phyloP scores from a whole-genome alignment of 23 tunicate genomes.

The Aplidium turbinatum region DNA sequence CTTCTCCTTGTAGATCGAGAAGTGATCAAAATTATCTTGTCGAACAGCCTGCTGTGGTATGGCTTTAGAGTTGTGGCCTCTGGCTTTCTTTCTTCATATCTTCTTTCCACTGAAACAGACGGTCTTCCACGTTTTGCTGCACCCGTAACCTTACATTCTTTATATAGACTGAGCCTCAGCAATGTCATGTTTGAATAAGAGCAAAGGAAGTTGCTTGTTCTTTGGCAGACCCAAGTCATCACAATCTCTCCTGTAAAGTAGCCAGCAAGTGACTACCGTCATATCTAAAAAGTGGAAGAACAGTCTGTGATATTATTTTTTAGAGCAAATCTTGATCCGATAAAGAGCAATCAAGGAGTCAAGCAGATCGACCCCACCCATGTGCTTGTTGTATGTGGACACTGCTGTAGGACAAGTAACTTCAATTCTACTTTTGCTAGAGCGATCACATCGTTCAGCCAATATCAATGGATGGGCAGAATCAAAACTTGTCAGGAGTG shows the following conservation, averaged over 20 bases:
- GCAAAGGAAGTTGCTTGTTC: neutral
- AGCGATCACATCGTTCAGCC: neutral
- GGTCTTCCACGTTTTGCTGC: slow-evolving; percentile 21
- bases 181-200: neutral
- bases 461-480: neutral
- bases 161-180: neutral
- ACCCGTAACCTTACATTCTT: neutral
- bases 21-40: slow-evolving; percentile 3
- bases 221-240: neutral
- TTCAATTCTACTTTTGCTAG: neutral
- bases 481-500: neutral
- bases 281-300: neutral
- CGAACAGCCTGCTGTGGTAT: neutral
- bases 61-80: slow-evolving; percentile 5
- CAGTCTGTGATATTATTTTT: slow-evolving; percentile 6
- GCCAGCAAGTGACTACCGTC: slow-evolving; percentile 1
- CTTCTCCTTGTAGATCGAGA: neutral
- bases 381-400: neutral
- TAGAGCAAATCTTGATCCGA: slow-evolving; percentile 1
- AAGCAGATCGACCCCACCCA: neutral
- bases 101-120: slow-evolving; percentile 3
- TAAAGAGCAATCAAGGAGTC: neutral
- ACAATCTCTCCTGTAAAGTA: slow-evolving; percentile 1
- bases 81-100: neutral
- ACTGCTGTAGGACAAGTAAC: neutral